phyloP scores from a whole-genome alignment of 2,797 vertebrate species.

The Enteromius trimaculatus region DNA sequence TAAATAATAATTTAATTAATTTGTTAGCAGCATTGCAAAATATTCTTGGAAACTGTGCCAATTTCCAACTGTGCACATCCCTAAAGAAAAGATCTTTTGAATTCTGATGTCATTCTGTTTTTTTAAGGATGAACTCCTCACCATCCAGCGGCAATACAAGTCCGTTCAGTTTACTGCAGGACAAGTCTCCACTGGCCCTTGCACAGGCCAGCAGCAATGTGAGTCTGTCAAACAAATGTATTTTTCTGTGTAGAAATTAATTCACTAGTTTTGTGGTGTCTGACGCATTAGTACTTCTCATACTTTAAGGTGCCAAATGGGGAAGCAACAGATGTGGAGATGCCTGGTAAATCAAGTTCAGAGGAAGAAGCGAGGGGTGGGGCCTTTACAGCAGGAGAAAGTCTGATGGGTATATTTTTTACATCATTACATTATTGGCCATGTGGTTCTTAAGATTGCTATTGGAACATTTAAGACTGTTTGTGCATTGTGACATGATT shows the following conservation, averaged over 20 bases:
- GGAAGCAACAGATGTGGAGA: constrained; percentile 72
- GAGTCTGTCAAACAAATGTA: constrained; percentile 52
- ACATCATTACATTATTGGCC: not conserved
- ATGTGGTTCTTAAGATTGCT: not conserved
- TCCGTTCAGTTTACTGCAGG: constrained; percentile 79
- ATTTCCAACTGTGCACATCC: not conserved
- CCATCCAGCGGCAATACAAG: constrained; percentile 83
- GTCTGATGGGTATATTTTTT: constrained; percentile 78
- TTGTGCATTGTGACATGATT: too few relatives aligned
- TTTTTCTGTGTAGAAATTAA: constrained; percentile 22
- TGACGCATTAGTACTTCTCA: not conserved
- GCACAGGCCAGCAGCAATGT: constrained; percentile 75
- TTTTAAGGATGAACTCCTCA: constrained; percentile 85
- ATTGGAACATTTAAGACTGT: too few relatives aligned
- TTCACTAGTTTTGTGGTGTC: not conserved
- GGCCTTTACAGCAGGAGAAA: constrained; percentile 74
- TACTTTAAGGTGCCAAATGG: constrained; percentile 78
- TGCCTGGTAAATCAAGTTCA: constrained; percentile 74
- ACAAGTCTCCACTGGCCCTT: constrained; percentile 77
- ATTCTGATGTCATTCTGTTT: not conserved
- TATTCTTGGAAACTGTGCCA: not conserved
- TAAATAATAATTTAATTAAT: not conserved
- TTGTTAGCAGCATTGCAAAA: constrained; percentile 4
- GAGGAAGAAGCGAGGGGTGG: constrained; percentile 73
- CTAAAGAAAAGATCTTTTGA: not conserved